A percentile compares a stretch with the other conserved stretches of the same genome.
Evolutionary conservation across 2,888 invertebrate species (phyloP).

Genomic region (Idaea straminata): DNA sequence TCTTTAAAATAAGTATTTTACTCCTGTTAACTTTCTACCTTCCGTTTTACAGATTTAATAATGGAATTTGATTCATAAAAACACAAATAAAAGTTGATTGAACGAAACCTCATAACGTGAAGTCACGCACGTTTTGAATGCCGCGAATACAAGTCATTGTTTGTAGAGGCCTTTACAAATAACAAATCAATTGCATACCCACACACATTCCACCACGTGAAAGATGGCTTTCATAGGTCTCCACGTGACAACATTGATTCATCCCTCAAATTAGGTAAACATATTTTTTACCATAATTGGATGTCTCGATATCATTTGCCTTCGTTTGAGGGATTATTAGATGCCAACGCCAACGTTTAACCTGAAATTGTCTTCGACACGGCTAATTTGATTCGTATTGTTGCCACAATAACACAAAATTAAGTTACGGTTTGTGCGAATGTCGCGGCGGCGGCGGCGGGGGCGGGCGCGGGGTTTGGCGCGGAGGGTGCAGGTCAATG

Average conservation of each 20-base stretch:
- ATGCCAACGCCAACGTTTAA: constrained; percentile 15
- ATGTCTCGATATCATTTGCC: background rate
- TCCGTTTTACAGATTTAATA: background rate
- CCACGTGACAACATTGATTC: background rate
- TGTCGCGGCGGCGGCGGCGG: constrained; percentile 50
- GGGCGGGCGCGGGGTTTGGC: constrained; percentile 39
- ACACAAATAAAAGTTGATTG: constrained; percentile 13
- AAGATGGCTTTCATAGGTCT: background rate
- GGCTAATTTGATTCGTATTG: constrained; percentile 68
- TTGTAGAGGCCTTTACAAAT: background rate
- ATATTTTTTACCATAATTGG: too few relatives aligned
- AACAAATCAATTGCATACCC: background rate
- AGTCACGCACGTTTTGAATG: constrained; percentile 7
- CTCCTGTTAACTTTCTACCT: background rate
- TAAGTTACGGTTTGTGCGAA: constrained; percentile 69
- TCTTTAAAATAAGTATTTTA: background rate
- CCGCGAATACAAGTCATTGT: constrained; percentile 10
- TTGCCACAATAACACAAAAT: constrained; percentile 51
- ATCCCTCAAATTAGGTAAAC: background rate
- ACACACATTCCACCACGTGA: background rate
- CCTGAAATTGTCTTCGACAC: constrained; percentile 50
- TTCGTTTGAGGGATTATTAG: background rate
- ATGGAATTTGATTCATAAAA: background rate
- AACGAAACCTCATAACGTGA: constrained; percentile 11
- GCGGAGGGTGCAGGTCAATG: constrained; percentile 66